Percentiles rank a stretch among this genome's conserved stretches.
These are phyloP conservation scores for Columba janthina DNA, from an alignment of 2,113 vertebrate species.

Conservation along the genomic window DNA sequence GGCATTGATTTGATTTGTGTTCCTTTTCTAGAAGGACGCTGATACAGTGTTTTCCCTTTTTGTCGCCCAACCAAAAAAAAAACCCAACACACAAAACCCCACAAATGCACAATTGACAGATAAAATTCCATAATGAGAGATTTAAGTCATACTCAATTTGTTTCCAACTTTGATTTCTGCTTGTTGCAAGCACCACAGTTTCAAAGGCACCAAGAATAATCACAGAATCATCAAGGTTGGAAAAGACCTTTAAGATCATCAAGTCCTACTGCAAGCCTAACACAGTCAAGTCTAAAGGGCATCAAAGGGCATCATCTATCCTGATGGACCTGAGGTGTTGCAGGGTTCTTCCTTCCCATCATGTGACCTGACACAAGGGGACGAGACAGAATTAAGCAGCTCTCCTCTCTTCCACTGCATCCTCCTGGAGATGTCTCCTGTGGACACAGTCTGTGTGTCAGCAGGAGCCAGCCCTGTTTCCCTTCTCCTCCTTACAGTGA, in stretches of 20 bases:
- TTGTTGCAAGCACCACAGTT: neutral
- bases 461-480: neutral
- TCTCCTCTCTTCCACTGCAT: neutral
- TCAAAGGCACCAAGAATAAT: neutral
- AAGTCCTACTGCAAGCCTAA: neutral
- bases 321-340: neutral
- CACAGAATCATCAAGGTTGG: neutral
- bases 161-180: neutral
- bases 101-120: neutral
- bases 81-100: too few relatives aligned
- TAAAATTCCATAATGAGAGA: neutral
- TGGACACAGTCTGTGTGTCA: neutral
- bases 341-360: neutral
- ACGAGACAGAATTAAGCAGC: neutral
- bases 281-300: neutral
- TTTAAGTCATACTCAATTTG: neutral
- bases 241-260: neutral
- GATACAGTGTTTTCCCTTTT: neutral
- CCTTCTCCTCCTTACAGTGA: neutral
- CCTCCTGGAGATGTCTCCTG: neutral
- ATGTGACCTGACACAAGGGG: neutral
- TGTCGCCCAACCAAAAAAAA: too few relatives aligned
- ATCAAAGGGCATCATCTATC: neutral
- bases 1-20: neutral
- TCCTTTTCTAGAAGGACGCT: neutral